phyloP scores from a whole-genome alignment of 2,113 vertebrate genomes.

The Salminus brasiliensis region DNA sequence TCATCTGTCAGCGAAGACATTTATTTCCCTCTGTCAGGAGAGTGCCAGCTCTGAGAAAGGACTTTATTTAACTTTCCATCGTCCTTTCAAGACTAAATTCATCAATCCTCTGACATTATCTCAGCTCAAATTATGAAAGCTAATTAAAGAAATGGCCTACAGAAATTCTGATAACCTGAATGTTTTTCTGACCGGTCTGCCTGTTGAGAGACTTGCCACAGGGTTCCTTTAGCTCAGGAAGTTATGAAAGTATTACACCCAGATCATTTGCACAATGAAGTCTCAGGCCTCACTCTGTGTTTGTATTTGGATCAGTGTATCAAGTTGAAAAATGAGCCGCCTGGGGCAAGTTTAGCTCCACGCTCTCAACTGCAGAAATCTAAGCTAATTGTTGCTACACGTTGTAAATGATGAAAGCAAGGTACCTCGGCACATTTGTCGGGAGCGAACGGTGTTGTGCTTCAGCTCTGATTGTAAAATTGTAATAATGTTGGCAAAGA shows the following conservation, averaged over 20 bases:
- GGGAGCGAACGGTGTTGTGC: background rate
- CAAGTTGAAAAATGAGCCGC: slow-evolving; percentile 56
- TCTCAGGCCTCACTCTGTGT: slow-evolving; percentile 71
- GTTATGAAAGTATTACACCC: slow-evolving; percentile 78
- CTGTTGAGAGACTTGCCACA: slow-evolving; percentile 74
- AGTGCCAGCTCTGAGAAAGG: slow-evolving; percentile 44
- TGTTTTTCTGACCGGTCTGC: slow-evolving; percentile 49
- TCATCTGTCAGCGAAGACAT: slow-evolving; percentile 44
- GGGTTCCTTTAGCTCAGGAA: slow-evolving; percentile 76
- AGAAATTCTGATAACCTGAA: slow-evolving; percentile 73
- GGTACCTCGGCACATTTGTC: slow-evolving; percentile 1
- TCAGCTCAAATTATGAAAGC: slow-evolving; percentile 77
- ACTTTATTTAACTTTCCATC: slow-evolving; percentile 52
- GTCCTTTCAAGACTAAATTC: slow-evolving; percentile 67
- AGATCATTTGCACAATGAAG: slow-evolving; percentile 78
- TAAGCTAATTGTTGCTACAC: slow-evolving; percentile 45
- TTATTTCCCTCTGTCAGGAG: slow-evolving; percentile 52
- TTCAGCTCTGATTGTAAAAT: slow-evolving; percentile 30
- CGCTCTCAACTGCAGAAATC: slow-evolving; percentile 34
- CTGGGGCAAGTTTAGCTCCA: slow-evolving; percentile 45
- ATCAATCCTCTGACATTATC: slow-evolving; percentile 79
- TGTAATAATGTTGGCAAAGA: slow-evolving; percentile 30
- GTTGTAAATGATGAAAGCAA: slow-evolving; percentile 24
- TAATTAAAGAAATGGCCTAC: slow-evolving; percentile 82
- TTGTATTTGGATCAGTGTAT: slow-evolving; percentile 52